Base-by-base conservation (phyloP, 2,113 vertebrate species). In the Rhodinocichla rosea region DNA sequence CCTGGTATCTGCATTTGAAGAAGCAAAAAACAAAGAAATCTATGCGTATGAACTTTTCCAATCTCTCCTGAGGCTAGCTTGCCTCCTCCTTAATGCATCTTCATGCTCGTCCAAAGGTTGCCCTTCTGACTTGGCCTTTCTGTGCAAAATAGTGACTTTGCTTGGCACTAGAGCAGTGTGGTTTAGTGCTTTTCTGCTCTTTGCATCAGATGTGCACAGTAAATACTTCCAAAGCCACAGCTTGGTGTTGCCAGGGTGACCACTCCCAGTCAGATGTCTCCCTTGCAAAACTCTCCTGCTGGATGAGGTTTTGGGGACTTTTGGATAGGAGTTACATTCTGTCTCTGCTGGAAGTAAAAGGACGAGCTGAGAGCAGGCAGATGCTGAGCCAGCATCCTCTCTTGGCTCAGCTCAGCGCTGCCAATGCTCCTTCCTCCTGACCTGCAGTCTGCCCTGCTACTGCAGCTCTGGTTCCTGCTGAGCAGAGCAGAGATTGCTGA, bases 321-420 rank as follows among this genome's bases (percentile, higher is more conserved):
- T 69, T 67, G 69, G 32, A 12, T 37, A 64, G 57, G 26, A 33
- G 40, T 57, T 74, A 28, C 2, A 3, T 78, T 84, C 53, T 57
- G 24, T 55, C 45, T 75, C 15, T 55, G 27, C 14, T 83, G 60
- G 55, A 87, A 82, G 42, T 57, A 63, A 64, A 87, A 94, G 89
- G 87, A 85, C 4, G 0, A 82, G 69, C 50, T 1, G 74, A 89
- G 64, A 92, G 76, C 92, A 78, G 76, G 71, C 40, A 76, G 71
- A 32, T 96, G 94, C 93, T 96, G 96, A 95, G 93, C 40, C 86
- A 96, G 93, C 95, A 94, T 90, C 73, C 49, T 91, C 56, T 74
- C 83, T 71, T 80, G 78, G 83, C 94, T 93, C 92, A 86, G 78
- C 92, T 92, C 82, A 90, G 93, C 83, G 42, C 86, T 91, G 89